Percentiles rank a stretch among this genome's conserved stretches.
Conservation (phyloP, 2,888 invertebrate genomes). For the Brachyopa scutellaris region DNA sequence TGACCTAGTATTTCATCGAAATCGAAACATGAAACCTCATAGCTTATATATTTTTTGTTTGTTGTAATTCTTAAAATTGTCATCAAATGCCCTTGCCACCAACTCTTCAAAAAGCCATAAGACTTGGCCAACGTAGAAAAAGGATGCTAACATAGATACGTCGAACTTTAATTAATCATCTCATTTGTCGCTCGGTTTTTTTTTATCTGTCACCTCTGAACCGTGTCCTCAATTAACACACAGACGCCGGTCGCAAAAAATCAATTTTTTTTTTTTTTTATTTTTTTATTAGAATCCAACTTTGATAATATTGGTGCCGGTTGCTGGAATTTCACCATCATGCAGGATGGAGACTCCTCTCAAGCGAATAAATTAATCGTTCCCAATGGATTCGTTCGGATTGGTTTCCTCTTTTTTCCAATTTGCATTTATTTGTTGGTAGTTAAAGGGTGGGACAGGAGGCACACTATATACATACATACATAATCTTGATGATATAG, state of each 20-base stretch:
- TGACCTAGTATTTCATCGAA: too few relatives aligned
- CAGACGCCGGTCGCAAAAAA: neutral
- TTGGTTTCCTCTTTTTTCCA: neutral
- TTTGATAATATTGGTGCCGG: neutral
- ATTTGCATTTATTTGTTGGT: too few relatives aligned
- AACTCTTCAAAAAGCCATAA: neutral
- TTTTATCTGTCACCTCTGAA: neutral
- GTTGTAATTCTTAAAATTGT: too few relatives aligned
- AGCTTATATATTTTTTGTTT: too few relatives aligned
- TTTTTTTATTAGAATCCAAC: too few relatives aligned
- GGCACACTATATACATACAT: too few relatives aligned
- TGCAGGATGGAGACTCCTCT: neutral
- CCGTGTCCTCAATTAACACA: neutral
- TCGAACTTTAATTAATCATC: constrained; percentile 1
- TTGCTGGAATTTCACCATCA: neutral
- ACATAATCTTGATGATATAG: too few relatives aligned
- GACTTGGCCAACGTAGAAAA: neutral
- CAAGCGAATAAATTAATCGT: constrained; percentile 15
- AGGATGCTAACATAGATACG: neutral
- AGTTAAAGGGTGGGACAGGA: too few relatives aligned
- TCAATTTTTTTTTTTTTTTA: neutral
- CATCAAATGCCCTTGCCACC: too few relatives aligned
- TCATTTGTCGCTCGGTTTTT: neutral
- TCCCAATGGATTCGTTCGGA: constrained; percentile 12
- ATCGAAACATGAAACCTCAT: too few relatives aligned